Percentiles rank a stretch among this genome's conserved stretches.
These are phyloP conservation scores for Cyclophora punctaria DNA, from an alignment of 2,888 invertebrate species.

Conservation along the genomic window DNA sequence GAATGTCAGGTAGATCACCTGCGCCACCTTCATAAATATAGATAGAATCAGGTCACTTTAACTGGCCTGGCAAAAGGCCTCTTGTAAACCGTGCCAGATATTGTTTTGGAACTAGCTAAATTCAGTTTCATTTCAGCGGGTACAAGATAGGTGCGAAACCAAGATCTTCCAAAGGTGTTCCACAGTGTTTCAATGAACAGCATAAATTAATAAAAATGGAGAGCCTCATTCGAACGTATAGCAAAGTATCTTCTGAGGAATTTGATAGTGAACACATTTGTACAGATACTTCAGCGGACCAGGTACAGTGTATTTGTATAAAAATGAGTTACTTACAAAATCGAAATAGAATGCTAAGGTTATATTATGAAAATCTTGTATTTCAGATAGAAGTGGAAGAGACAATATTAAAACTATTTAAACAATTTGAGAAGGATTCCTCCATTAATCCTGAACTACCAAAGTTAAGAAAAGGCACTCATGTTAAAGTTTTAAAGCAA, in stretches of 20 bases:
- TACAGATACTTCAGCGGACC: conserved; percentile 56
- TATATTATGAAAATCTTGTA: neutral
- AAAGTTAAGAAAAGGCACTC: conserved; percentile 77
- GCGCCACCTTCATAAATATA: too few relatives aligned
- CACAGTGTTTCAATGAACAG: too few relatives aligned
- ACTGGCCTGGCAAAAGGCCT: too few relatives aligned
- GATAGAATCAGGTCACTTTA: too few relatives aligned
- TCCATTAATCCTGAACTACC: conserved; percentile 70
- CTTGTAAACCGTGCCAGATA: too few relatives aligned
- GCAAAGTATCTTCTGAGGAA: conserved; percentile 50
- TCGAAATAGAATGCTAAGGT: neutral
- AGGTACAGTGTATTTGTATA: conserved; percentile 30
- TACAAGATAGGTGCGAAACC: too few relatives aligned
- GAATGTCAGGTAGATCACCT: too few relatives aligned
- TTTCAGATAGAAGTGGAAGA: conserved; percentile 60
- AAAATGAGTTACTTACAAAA: too few relatives aligned
- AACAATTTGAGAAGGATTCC: conserved; percentile 57
- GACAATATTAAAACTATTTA: conserved; percentile 48
- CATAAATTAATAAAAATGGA: conserved; percentile 36
- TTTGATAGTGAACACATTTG: conserved; percentile 77
- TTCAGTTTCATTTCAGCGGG: too few relatives aligned
- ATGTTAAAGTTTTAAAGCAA: conserved; percentile 79
- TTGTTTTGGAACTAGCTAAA: too few relatives aligned
- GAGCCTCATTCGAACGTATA: conserved; percentile 49
- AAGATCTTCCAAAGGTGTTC: too few relatives aligned